These are phyloP conservation scores for Psittacara wagleri DNA, from an alignment of 2,113 vertebrate species.

Conservation along the genomic window DNA sequence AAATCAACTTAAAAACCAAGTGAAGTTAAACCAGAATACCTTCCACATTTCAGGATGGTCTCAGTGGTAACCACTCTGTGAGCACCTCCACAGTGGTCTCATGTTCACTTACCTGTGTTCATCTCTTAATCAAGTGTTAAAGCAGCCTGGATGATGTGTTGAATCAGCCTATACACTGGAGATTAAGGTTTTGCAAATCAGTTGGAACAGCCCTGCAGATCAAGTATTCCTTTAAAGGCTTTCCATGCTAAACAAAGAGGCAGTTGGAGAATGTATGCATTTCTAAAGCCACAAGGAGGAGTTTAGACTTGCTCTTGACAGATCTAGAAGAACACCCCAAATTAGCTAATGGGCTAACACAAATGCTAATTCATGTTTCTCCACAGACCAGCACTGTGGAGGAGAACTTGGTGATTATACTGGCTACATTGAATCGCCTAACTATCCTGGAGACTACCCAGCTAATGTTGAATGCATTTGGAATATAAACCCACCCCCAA, in stretches of 20 bases:
- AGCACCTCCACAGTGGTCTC: background rate
- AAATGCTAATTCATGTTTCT: background rate
- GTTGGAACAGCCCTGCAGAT: background rate
- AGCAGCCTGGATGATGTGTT: background rate
- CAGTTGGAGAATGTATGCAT: background rate
- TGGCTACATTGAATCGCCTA: slow-evolving; percentile 82
- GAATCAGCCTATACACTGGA: background rate
- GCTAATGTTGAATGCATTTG: slow-evolving; percentile 81
- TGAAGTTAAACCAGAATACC: background rate
- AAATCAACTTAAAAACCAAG: background rate
- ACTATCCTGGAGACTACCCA: slow-evolving; percentile 84
- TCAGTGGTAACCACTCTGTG: background rate
- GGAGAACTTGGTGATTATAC: slow-evolving; percentile 84
- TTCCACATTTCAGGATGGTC: background rate
- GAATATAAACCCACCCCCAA: slow-evolving; percentile 82
- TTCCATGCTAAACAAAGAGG: background rate
- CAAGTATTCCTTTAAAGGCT: background rate
- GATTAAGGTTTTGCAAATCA: background rate
- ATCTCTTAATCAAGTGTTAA: background rate
- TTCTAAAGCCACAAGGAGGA: background rate
- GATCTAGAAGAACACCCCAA: background rate
- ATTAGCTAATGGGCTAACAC: background rate
- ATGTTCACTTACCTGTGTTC: background rate
- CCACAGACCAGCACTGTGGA: slow-evolving; percentile 81
- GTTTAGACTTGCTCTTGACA: background rate